A percentile compares a stretch with the other conserved stretches of the same genome.
phyloP scores from a whole-genome alignment of 2,797 vertebrate species.

The Oreochromis mossambicus region DNA sequence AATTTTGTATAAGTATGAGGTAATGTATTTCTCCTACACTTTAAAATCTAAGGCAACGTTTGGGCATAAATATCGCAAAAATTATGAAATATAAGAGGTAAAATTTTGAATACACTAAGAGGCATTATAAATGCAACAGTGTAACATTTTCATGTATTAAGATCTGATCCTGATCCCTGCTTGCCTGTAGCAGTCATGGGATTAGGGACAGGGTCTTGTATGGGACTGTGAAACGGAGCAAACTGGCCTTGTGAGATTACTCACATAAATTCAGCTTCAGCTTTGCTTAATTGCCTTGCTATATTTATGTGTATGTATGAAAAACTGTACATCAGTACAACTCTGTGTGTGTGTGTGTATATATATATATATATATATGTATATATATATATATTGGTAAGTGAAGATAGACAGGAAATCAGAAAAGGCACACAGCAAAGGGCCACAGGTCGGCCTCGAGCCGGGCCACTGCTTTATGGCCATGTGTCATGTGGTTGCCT shows the following conservation, averaged over 20 bases:
- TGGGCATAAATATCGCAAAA: neutral
- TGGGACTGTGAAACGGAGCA: neutral
- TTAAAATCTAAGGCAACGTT: neutral
- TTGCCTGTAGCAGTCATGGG: neutral
- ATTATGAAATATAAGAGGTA: neutral
- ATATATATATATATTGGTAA: neutral
- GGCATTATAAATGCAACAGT: neutral
- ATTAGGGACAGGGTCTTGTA: neutral
- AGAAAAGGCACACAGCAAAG: neutral
- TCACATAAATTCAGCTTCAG: neutral
- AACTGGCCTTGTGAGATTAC: neutral
- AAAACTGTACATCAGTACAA: too few species aligned
- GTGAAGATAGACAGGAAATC: neutral
- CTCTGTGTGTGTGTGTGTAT: neutral
- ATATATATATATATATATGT: neutral
- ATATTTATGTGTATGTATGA: neutral
- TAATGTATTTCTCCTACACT: neutral
- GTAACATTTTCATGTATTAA: neutral
- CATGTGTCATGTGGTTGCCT: neutral
- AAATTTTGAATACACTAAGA: neutral
- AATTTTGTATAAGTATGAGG: neutral
- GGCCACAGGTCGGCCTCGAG: neutral
- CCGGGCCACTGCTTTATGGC: neutral
- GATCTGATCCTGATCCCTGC: neutral
- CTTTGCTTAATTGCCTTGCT: too few species aligned